These are phyloP conservation scores for Acomys russatus DNA, from an alignment of 2,797 vertebrate genomes.

Conservation along the genomic window DNA sequence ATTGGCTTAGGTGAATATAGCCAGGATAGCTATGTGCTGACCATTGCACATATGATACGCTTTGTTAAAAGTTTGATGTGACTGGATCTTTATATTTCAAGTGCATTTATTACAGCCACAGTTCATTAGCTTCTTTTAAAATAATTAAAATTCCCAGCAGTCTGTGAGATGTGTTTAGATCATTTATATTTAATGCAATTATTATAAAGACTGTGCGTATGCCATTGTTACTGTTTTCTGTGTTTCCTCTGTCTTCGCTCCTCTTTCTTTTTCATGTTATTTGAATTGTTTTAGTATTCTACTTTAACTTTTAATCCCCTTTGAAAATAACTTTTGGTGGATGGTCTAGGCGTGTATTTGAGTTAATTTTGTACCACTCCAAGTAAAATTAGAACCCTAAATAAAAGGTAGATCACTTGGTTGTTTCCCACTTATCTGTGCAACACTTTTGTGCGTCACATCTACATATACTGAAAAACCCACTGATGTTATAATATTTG, in stretches of 20 bases:
- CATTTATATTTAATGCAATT: conserved; percentile 26
- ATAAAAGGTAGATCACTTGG: background rate
- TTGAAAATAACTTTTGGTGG: background rate
- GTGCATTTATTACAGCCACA: background rate
- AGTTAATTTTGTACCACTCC: conserved; percentile 21
- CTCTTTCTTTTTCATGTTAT: conserved; percentile 37
- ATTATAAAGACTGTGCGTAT: background rate
- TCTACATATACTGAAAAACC: background rate
- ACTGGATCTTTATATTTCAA: conserved; percentile 58
- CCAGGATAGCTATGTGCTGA: conserved; percentile 47
- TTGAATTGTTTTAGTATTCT: conserved; percentile 15
- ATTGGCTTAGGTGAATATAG: conserved; percentile 28
- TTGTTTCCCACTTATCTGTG: background rate
- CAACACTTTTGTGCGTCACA: background rate
- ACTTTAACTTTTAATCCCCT: conserved; percentile 16
- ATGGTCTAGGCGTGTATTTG: background rate
- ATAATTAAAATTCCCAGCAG: conserved; percentile 55
- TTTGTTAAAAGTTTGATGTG: conserved; percentile 46
- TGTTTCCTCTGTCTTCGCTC: background rate
- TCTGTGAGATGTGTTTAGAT: conserved; percentile 1
- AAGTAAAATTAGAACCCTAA: conserved; percentile 42
- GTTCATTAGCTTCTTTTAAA: conserved; percentile 29
- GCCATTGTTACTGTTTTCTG: conserved; percentile 36
- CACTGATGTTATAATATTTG: background rate
- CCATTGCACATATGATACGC: background rate